A percentile compares a stretch with the other conserved stretches of the same genome.
Conservation (phyloP, 2,113 vertebrate species). For the Eulacestoma nigropectus region DNA sequence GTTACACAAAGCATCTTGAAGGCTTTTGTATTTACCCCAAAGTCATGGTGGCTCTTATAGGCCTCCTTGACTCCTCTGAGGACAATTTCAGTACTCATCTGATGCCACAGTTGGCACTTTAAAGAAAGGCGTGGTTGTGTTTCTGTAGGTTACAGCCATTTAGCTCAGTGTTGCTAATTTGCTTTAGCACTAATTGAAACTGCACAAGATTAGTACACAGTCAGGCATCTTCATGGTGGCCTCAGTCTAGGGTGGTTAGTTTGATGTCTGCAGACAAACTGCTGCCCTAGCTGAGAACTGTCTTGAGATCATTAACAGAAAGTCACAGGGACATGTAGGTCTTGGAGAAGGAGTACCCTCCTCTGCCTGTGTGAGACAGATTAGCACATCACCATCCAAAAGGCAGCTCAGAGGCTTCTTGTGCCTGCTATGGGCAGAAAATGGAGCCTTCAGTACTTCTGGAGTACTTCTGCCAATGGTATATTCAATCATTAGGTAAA, state of each 20-base stretch:
- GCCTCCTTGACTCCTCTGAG: neutral
- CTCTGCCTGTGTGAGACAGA: neutral
- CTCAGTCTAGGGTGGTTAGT: neutral
- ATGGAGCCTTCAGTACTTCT: neutral
- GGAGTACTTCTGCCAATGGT: neutral
- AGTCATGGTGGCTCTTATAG: neutral
- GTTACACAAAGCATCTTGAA: neutral
- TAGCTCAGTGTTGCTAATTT: neutral
- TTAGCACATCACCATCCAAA: neutral
- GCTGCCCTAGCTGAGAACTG: neutral
- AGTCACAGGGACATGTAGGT: neutral
- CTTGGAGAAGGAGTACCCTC: neutral
- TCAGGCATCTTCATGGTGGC: neutral
- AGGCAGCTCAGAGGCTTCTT: neutral
- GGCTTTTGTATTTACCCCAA: neutral
- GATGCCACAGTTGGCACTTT: neutral
- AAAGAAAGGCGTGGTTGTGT: neutral
- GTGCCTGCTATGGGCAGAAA: neutral
- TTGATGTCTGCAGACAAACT: neutral
- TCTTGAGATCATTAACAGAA: neutral
- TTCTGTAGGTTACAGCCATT: neutral
- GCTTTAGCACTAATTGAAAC: neutral
- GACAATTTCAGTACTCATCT: neutral
- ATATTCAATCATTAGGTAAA: neutral
- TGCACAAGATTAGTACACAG: neutral